These are phyloP conservation scores for Catocala nupta DNA, from an alignment of 2,888 invertebrate species.

Conservation along the genomic window DNA sequence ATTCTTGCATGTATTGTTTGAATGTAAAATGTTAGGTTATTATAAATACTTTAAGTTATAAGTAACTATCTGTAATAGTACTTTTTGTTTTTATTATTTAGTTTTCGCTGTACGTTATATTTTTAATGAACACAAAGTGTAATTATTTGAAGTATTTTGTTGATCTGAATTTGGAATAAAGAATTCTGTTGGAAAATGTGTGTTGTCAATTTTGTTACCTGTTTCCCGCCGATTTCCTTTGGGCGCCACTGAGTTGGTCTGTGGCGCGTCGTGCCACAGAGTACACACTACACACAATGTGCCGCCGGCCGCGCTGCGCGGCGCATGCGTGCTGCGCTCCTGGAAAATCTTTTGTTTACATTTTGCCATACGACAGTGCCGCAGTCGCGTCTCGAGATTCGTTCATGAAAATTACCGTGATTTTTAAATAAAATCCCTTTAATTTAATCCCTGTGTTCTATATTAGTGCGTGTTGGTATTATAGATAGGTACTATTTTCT, in stretches of 20 bases:
- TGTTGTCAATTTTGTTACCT: neutral
- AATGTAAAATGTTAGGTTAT: too few relatives aligned
- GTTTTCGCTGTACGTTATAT: too few relatives aligned
- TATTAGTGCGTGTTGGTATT: constrained; percentile 13
- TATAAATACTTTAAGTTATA: too few relatives aligned
- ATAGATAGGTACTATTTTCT: constrained; percentile 10
- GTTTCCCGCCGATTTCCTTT: constrained; percentile 19
- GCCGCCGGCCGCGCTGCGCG: constrained; percentile 43
- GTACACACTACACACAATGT: constrained; percentile 23
- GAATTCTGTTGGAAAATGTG: too few relatives aligned
- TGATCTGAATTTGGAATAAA: too few relatives aligned
- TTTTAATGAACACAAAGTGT: too few relatives aligned
- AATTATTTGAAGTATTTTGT: too few relatives aligned
- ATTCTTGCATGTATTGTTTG: too few relatives aligned
- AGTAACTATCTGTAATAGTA: too few relatives aligned
- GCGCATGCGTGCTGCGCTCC: constrained; percentile 60
- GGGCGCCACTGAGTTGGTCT: constrained; percentile 1
- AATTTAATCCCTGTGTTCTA: constrained; percentile 12
- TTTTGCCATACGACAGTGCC: constrained; percentile 29
- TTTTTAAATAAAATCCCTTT: constrained; percentile 21
- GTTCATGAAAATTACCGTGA: constrained; percentile 23
- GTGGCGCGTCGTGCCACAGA: constrained; percentile 12
- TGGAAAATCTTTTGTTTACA: constrained; percentile 50
- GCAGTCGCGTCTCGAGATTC: constrained; percentile 24
- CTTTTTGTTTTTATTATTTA: too few relatives aligned